phyloP scores from a whole-genome alignment of 2,113 vertebrate species.

The Illadopsis cleaveri region DNA sequence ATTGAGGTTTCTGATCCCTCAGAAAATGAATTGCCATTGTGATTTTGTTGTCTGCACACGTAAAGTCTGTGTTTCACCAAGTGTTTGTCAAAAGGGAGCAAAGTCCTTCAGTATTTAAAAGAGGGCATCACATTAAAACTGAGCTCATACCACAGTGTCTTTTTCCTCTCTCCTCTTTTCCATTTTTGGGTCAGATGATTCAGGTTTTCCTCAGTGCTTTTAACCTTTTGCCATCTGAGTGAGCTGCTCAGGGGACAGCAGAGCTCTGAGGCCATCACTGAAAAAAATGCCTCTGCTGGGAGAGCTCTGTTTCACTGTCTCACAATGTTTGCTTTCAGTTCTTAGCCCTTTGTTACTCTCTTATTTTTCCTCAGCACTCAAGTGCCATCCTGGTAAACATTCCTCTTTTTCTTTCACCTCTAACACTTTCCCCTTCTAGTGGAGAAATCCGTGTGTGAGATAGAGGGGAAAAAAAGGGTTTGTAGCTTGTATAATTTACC shows the following conservation, averaged over 20 bases:
- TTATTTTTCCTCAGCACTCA: background rate
- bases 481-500: background rate
- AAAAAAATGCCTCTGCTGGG: background rate
- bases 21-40: background rate
- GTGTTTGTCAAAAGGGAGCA: background rate
- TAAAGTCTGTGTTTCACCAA: background rate
- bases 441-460: background rate
- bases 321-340: background rate
- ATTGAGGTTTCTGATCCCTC: background rate
- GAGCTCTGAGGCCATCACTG: background rate
- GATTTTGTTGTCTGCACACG: background rate
- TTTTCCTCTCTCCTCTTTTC: background rate
- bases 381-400: background rate
- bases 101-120: background rate
- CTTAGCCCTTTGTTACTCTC: background rate
- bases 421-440: background rate
- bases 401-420: background rate
- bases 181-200: slow-evolving; percentile 57
- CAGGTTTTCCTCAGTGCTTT: slow-evolving; percentile 52
- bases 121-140: background rate
- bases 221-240: slow-evolving; percentile 13
- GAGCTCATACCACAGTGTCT: background rate
- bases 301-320: background rate
- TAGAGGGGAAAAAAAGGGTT: background rate
- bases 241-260: background rate